These are phyloP conservation scores for Mormyrops attenuatus DNA, from an alignment of 2,797 vertebrate species.

Conservation along the genomic window DNA sequence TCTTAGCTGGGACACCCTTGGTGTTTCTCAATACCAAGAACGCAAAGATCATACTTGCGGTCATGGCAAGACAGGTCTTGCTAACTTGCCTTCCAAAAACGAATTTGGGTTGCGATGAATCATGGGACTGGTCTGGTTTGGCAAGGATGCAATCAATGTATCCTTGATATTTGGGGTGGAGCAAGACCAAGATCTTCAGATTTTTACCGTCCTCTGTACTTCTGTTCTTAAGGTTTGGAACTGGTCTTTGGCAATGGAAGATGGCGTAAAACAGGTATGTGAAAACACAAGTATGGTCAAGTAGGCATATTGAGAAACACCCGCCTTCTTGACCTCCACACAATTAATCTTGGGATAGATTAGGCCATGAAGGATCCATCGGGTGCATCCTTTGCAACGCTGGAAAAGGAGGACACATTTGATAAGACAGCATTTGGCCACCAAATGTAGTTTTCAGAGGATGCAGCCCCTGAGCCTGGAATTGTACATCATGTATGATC, in stretches of 20 bases:
- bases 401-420: neutral
- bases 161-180: neutral
- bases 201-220: neutral
- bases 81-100: neutral
- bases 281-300: neutral
- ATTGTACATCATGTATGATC: neutral
- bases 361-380: neutral
- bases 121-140: neutral
- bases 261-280: neutral
- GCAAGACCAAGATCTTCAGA: neutral
- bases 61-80: neutral
- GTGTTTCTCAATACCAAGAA: neutral
- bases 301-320: neutral
- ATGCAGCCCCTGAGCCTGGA: neutral
- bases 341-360: neutral
- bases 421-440: neutral
- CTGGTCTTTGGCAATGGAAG: neutral
- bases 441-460: neutral
- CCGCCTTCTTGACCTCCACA: neutral
- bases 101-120: neutral
- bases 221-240: neutral
- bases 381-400: neutral
- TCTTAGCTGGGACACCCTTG: neutral
- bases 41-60: neutral
- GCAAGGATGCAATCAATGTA: neutral